phyloP scores from a whole-genome alignment of 2,888 invertebrate genomes.

The Drosophila diplacantha region DNA sequence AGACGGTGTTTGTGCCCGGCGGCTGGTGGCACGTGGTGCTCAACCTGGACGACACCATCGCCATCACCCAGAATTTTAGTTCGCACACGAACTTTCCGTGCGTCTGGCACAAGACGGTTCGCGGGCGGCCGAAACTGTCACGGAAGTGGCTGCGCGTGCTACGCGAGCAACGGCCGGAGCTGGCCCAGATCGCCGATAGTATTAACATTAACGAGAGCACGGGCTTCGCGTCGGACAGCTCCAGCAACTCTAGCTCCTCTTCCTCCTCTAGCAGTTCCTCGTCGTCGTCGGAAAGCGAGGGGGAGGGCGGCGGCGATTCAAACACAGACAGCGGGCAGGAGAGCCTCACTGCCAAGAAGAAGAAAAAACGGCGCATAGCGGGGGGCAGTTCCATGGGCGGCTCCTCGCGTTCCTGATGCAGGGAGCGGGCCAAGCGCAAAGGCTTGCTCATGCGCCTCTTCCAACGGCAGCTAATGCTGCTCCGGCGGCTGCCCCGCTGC shows the following conservation, averaged over 20 bases:
- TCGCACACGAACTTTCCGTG: slow-evolving; percentile 97
- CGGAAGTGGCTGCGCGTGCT: slow-evolving; percentile 91
- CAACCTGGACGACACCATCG: slow-evolving; percentile 96
- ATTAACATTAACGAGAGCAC: slow-evolving; percentile 92
- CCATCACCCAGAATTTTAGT: slow-evolving; percentile 98
- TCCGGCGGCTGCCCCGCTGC: slow-evolving; percentile 43
- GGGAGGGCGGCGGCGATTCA: slow-evolving; percentile 78
- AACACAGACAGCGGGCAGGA: slow-evolving; percentile 91
- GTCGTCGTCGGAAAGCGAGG: slow-evolving; percentile 59
- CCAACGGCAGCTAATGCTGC: slow-evolving; percentile 57
- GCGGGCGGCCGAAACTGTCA: slow-evolving; percentile 96
- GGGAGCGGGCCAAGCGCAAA: slow-evolving; percentile 52
- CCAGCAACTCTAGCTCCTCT: slow-evolving; percentile 87
- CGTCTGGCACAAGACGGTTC: slow-evolving; percentile 98
- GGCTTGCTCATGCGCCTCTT: slow-evolving; percentile 56
- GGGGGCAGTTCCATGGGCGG: slow-evolving; percentile 48
- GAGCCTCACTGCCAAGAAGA: slow-evolving; percentile 91
- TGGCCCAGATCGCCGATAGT: slow-evolving; percentile 87
- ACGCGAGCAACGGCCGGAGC: slow-evolving; percentile 85
- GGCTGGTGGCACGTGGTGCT: slow-evolving; percentile 99
- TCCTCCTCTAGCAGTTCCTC: slow-evolving; percentile 84
- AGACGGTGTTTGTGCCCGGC: slow-evolving; percentile 98
- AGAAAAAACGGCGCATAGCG: slow-evolving; percentile 83
- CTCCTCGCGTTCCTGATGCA: slow-evolving; percentile 70
- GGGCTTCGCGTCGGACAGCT: slow-evolving; percentile 96